Percentiles rank a stretch among this genome's conserved stretches.
These are phyloP conservation scores for Lepus townsendii DNA, from an alignment of 2,797 vertebrate genomes.

Conservation along the genomic window DNA sequence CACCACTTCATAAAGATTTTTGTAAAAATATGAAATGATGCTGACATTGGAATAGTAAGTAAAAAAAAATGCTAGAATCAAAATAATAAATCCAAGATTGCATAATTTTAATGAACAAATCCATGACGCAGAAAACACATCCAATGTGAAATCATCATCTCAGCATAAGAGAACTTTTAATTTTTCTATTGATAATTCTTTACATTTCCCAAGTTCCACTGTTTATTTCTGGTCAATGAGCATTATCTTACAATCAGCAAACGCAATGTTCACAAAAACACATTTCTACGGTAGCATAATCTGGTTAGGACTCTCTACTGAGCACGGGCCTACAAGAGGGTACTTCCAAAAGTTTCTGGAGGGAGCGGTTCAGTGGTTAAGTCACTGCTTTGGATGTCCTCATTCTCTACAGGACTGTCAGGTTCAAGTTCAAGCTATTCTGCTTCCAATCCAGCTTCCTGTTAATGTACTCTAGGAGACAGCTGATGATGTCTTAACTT, in stretches of 20 bases:
- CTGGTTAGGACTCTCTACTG: neutral
- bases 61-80: neutral
- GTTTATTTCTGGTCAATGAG: neutral
- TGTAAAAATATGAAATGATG: neutral
- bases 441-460: too few species aligned
- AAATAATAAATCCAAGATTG: conserved; percentile 4
- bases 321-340: neutral
- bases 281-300: neutral
- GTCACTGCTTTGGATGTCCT: too few species aligned
- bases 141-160: conserved; percentile 8
- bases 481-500: too few species aligned
- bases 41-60: neutral
- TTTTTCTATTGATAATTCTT: neutral
- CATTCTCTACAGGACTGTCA: too few species aligned
- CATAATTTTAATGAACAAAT: neutral
- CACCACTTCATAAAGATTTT: conserved; percentile 24
- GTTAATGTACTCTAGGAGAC: too few species aligned
- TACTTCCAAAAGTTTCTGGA: too few species aligned
- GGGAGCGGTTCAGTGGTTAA: too few species aligned
- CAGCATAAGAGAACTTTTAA: neutral
- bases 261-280: conserved; percentile 15
- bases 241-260: neutral
- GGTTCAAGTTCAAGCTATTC: too few species aligned
- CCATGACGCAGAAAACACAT: neutral
- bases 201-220: conserved; percentile 24